Evolutionary conservation across 1,140 invertebrate genomes (phyloP), one percentile per base, ranked within the genome.

Genomic region (Listronotus bonariensis): DNA sequence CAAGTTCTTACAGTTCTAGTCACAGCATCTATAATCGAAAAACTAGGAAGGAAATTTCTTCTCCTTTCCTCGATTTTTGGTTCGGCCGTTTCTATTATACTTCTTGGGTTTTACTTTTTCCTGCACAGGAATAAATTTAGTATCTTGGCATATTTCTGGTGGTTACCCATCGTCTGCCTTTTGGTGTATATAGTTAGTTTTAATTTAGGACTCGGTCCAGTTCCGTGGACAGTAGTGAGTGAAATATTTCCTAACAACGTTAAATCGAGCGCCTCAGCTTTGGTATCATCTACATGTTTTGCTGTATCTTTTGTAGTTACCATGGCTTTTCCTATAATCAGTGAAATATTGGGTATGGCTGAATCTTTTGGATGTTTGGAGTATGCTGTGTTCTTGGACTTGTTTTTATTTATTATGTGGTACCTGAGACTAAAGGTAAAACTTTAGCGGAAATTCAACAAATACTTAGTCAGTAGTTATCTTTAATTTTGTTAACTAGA

Each of bases 391-490:
- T 67, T 7, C 11, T 72, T 0, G 65, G 49, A 20, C 68, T 81
- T 0, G 0, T 84, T 6, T 89, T 88, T 72, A 82, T 87, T 42
- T 78, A 86, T 9, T 77, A 82, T 3, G 81, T 84, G 41, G 80
- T 93, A n/a, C 89, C 91, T 0, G 92, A 95, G 78, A 95, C 92
- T 0, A 93, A 92, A 80, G 90, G 89, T 12, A 91, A 88, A 74
- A 87, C 86, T 1, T 83, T 92, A 36, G 83, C 85, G 31, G 72
- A 78, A 68, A 77, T 78, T 61, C 77, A 78, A 62, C 49, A 68
- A 14, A 79, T 84, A 42, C 69, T 86, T 31, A 72, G 43, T 48
- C 49, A 65, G 26, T 65, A 63, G 34, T 10, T 36, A 36, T 5
- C 20, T n/a, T n/a, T n/a, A n/a, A n/a, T n/a, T n/a, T n/a, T n/a